Conservation (phyloP, 2,797 vertebrate species). For the Clarias platycephalus region DNA sequence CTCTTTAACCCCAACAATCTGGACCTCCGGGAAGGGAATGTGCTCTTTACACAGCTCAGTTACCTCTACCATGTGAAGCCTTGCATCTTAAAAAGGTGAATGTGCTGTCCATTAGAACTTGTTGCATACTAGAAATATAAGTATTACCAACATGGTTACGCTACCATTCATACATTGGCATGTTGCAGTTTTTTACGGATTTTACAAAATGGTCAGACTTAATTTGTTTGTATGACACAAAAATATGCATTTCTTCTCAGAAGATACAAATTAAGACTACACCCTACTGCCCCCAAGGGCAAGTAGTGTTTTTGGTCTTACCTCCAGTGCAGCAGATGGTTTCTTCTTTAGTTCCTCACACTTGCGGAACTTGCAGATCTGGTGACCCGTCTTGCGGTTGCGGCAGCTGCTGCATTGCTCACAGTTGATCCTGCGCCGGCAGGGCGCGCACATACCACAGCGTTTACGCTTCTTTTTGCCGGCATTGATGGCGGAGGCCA, state of each 20-base stretch:
- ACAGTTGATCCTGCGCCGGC: slow-evolving; percentile 97
- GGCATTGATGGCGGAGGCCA: slow-evolving; percentile 96
- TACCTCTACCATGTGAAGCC: slow-evolving; percentile 20
- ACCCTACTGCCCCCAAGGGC: background rate
- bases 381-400: slow-evolving; percentile 98
- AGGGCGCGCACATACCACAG: slow-evolving; percentile 96
- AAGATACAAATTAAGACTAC: background rate
- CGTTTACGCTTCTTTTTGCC: slow-evolving; percentile 99
- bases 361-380: slow-evolving; percentile 99
- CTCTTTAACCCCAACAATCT: slow-evolving; percentile 50
- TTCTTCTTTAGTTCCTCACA: slow-evolving; percentile 99
- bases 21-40: slow-evolving; percentile 39
- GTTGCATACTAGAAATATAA: slow-evolving; percentile 3
- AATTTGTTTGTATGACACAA: background rate
- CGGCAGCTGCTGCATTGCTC: slow-evolving; percentile 99
- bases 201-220: background rate
- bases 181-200: background rate
- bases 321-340: slow-evolving; percentile 98
- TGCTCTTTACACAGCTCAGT: background rate
- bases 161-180: background rate
- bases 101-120: background rate
- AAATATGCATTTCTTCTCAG: background rate
- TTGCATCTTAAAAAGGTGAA: slow-evolving; percentile 11
- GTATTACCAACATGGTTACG: background rate
- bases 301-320: slow-evolving; percentile 70